These are phyloP conservation scores for Caenorhabditis sinica DNA, from an alignment of 2,888 invertebrate genomes.

Conservation along the genomic window DNA sequence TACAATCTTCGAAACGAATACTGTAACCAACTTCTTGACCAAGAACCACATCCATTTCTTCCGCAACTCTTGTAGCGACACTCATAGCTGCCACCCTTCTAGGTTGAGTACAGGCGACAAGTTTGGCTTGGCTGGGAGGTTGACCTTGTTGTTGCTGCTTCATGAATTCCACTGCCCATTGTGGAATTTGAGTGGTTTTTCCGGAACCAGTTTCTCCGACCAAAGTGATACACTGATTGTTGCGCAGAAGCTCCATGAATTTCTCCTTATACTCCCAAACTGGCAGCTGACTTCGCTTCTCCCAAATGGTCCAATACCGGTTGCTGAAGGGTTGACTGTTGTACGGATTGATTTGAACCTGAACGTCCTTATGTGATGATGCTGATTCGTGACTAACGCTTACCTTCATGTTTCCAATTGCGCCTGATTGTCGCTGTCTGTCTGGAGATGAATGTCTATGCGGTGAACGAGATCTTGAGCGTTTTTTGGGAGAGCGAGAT, in stretches of 20 bases:
- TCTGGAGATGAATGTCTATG: constrained; percentile 46
- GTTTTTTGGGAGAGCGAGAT: constrained; percentile 67
- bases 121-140: constrained; percentile 86
- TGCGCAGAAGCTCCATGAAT: constrained; percentile 94
- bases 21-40: constrained; percentile 95
- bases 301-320: constrained; percentile 92
- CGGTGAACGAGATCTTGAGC: constrained; percentile 61
- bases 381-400: background rate
- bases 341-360: constrained; percentile 87
- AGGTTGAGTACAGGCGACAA: constrained; percentile 97
- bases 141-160: constrained; percentile 52
- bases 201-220: constrained; percentile 99
- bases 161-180: constrained; percentile 88
- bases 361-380: background rate
- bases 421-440: constrained; percentile 50
- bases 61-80: constrained; percentile 97
- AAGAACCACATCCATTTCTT: constrained; percentile 98
- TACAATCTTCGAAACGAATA: constrained; percentile 99
- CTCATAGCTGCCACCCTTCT: constrained; percentile 99
- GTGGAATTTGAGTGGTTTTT: constrained; percentile 98
- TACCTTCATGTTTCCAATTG: constrained; percentile 65
- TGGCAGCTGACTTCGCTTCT: constrained; percentile 93
- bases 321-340: constrained; percentile 92
- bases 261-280: constrained; percentile 98
- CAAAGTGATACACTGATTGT: constrained; percentile 89